phyloP scores from a whole-genome alignment of 2,888 invertebrate species.

The Drosophila acutilabella region DNA sequence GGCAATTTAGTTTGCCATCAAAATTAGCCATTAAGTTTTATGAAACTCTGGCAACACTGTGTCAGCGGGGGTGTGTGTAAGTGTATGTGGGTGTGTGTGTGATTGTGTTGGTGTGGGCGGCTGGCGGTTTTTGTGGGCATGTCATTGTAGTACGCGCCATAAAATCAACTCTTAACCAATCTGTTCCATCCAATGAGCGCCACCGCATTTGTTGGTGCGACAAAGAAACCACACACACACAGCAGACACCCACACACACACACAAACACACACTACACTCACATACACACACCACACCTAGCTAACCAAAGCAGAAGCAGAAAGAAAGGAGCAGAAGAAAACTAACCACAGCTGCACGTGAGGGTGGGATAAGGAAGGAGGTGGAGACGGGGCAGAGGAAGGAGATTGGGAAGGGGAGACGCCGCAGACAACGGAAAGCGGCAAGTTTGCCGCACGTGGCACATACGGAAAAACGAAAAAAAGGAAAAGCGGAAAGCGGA shows the following conservation, averaged over 20 bases:
- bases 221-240: conserved; percentile 62
- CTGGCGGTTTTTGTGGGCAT: neutral
- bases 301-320: conserved; percentile 35
- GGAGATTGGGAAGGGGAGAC: neutral
- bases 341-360: conserved; percentile 72
- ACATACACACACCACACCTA: conserved; percentile 29
- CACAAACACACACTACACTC: conserved; percentile 22
- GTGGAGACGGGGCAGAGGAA: neutral
- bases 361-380: conserved; percentile 15
- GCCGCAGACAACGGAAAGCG: conserved; percentile 28
- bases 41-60: neutral
- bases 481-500: conserved; percentile 24
- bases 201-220: conserved; percentile 67
- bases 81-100: neutral
- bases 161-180: conserved; percentile 64
- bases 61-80: neutral
- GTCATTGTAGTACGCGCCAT: conserved; percentile 19
- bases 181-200: conserved; percentile 65
- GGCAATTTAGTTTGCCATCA: too few species aligned
- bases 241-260: conserved; percentile 27
- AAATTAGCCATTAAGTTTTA: neutral
- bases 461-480: conserved; percentile 21
- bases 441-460: conserved; percentile 67
- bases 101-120: neutral
- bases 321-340: conserved; percentile 32